phyloP scores from a whole-genome alignment of 2,797 vertebrate species.

The Micrastur ruficollis region DNA sequence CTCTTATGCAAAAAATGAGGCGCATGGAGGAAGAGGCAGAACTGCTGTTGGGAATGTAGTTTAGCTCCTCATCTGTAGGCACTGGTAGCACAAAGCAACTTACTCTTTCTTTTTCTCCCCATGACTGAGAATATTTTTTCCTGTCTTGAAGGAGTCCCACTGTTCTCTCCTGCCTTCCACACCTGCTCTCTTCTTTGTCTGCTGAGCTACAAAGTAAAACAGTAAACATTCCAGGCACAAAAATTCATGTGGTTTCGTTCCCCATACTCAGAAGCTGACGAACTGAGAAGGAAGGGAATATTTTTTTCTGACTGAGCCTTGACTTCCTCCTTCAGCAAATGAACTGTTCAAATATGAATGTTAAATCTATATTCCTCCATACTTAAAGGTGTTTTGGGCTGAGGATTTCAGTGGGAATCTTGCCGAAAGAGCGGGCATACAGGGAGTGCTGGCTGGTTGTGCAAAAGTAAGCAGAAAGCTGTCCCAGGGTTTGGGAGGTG shows the following conservation, averaged over 20 bases:
- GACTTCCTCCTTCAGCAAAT: not conserved
- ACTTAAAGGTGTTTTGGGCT: not conserved
- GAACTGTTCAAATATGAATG: not conserved
- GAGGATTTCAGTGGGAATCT: not conserved
- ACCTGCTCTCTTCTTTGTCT: constrained; percentile 55
- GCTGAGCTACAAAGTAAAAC: constrained; percentile 36
- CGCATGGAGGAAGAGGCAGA: not conserved
- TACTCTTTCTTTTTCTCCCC: constrained; percentile 32
- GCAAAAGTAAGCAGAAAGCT: not conserved
- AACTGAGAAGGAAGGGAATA: not conserved
- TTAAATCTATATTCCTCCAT: not conserved
- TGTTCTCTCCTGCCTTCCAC: constrained; percentile 60
- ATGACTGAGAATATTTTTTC: constrained; percentile 37
- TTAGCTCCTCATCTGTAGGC: not conserved
- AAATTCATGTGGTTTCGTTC: not conserved
- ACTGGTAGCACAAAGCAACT: not conserved
- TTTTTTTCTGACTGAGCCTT: not conserved
- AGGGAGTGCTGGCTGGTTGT: not conserved
- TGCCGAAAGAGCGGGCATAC: not conserved
- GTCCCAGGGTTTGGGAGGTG: not conserved
- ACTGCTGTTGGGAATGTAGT: not conserved
- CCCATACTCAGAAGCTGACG: not conserved
- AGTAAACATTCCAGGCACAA: constrained; percentile 44
- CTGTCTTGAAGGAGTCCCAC: constrained; percentile 53
- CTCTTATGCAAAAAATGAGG: constrained; percentile 17